phyloP scores from a whole-genome alignment of 2,113 vertebrate genomes.

The Megaceryle torquata region DNA sequence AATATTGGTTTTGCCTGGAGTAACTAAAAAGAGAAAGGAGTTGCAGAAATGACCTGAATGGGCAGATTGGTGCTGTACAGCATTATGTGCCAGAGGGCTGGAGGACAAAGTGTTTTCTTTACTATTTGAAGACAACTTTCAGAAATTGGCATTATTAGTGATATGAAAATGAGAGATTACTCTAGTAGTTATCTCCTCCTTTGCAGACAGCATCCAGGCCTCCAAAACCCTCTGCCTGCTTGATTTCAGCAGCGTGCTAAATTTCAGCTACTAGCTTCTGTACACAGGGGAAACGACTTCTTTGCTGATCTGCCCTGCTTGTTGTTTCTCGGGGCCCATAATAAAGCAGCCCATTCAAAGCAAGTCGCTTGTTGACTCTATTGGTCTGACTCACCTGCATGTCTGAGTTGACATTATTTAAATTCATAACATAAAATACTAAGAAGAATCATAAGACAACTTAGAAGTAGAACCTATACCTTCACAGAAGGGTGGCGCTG shows the following conservation, averaged over 20 bases:
- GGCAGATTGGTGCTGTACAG: not conserved
- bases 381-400: not conserved
- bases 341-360: not conserved
- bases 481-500: not conserved
- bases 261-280: not conserved
- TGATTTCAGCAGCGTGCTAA: not conserved
- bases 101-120: not conserved
- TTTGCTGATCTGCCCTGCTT: not conserved
- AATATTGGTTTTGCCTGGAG: not conserved
- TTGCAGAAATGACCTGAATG: not conserved
- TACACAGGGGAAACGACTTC: not conserved
- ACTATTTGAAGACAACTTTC: not conserved
- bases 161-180: not conserved
- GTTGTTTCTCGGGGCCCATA: not conserved
- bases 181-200: not conserved
- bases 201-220: not conserved
- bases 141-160: not conserved
- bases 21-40: not conserved
- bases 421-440: not conserved
- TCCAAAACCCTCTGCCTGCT: not conserved
- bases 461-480: constrained; percentile 1
- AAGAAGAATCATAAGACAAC: not conserved
- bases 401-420: not conserved
- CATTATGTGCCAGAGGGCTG: accelerated
- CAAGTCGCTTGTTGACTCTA: not conserved